Conservation (phyloP, 2,113 vertebrate species). For the Zootoca vivipara region DNA sequence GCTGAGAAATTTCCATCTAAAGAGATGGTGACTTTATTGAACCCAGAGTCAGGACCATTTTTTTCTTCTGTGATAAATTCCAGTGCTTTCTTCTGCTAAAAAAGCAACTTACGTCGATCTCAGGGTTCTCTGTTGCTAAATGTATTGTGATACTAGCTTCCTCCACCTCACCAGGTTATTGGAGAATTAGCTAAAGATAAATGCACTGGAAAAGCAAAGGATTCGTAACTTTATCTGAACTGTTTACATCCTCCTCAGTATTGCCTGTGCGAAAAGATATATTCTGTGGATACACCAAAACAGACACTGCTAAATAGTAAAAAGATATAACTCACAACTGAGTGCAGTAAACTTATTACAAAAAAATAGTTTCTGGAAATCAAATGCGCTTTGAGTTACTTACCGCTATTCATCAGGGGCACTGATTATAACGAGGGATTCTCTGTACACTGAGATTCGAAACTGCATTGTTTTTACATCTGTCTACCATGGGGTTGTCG, state of each 20-base stretch:
- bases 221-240: neutral
- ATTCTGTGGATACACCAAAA: neutral
- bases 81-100: neutral
- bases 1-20: neutral
- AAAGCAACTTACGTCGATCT: neutral
- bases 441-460: neutral
- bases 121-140: neutral
- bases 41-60: neutral
- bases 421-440: neutral
- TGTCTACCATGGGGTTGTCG: neutral
- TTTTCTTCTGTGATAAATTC: neutral
- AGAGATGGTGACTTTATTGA: neutral
- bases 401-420: neutral
- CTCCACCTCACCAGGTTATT: neutral
- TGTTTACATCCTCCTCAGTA: neutral
- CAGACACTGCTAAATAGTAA: slow-evolving; percentile 18
- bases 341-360: neutral
- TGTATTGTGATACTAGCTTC: neutral
- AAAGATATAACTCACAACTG: slow-evolving; percentile 13
- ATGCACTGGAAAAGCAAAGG: neutral
- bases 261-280: neutral
- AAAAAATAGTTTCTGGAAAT: neutral
- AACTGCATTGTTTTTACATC: neutral
- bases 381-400: neutral
- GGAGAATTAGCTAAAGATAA: neutral